Percentiles rank a stretch among this genome's conserved stretches.
These are phyloP conservation scores for Silurus glanis DNA, from an alignment of 2,113 vertebrate genomes.

Conservation along the genomic window DNA sequence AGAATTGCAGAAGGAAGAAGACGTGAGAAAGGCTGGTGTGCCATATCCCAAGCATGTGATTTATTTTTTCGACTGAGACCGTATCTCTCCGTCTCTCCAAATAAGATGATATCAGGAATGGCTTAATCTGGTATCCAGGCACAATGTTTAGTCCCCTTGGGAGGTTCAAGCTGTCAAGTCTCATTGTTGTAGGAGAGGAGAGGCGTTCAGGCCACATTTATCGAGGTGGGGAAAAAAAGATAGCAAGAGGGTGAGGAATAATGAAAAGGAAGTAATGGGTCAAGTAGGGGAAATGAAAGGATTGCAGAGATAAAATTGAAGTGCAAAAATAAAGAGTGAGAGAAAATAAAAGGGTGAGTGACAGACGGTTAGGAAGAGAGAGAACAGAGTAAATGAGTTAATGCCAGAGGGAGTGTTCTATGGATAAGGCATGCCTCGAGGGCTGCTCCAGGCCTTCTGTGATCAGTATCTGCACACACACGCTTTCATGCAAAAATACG, in stretches of 20 bases:
- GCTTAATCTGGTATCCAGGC: conserved; percentile 66
- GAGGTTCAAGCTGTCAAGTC: conserved; percentile 61
- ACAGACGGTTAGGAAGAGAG: conserved; percentile 4
- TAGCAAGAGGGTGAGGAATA: neutral
- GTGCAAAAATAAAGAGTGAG: neutral
- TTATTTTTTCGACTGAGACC: conserved; percentile 42
- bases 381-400: conserved; percentile 26
- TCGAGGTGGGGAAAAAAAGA: neutral
- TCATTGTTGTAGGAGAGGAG: conserved; percentile 64
- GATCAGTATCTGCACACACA: conserved; percentile 10
- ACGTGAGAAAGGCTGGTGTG: neutral
- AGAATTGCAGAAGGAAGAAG: neutral
- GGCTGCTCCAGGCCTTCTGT: conserved; percentile 26
- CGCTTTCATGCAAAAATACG: neutral
- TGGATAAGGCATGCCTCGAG: conserved; percentile 22
- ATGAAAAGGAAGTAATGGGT: conserved; percentile 28
- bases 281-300: conserved; percentile 19
- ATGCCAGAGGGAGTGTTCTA: conserved; percentile 22
- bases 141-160: conserved; percentile 60
- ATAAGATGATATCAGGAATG: conserved; percentile 61
- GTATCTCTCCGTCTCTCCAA: conserved; percentile 48
- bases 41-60: neutral
- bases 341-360: neutral
- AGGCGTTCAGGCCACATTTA: conserved; percentile 50
- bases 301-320: conserved; percentile 29